Evolutionary conservation across 2,888 invertebrate species (phyloP), one percentile per base, ranked within the genome.

Genomic region (Melieria picta): DNA sequence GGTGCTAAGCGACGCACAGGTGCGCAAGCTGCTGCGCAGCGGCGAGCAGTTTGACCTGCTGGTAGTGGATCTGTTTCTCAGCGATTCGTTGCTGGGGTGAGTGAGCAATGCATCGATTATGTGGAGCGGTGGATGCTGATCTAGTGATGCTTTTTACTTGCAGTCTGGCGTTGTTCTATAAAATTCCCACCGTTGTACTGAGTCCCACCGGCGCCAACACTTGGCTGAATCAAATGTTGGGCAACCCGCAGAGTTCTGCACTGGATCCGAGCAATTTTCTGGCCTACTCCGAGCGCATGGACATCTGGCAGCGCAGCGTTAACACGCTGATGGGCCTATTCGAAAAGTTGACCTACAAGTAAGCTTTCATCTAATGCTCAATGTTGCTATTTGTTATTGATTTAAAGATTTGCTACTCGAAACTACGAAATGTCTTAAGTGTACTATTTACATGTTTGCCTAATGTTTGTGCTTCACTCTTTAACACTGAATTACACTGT

Each of bases 171-270:
- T 79, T 82, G 68, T 85, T 82, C 70, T 86, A 84, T 77, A 80
- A 85, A 72, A 77, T 85, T 50, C 86, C 87, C 67, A 83, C 84
- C 4, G 80, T 87, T 42, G 85, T 84, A 5, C 71, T 87, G 7
- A 88, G 87, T 78, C 87, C 89, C 13, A 81, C 87, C 60, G 88
- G 88, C 3, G 83, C 88, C 13, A 88, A 86, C 63, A 81, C 83
- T 4, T 88, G 87, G 88, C 83, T 88, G 0, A 88, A 88, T 75
- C 83, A 86, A 68, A 84, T 87, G 77, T 85, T 88, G 46, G 89
- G 88, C 1, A 89, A 89, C 79, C 88, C 89, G 0, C 84, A 87
- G 56, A 88, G 87, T 48, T 85, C 87, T 1, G 86, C 89, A 0
- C 80, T 88, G 72, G 84, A 88, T 74, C 88, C 89, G 3, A 87